Evolutionary conservation across 2,113 vertebrate species (phyloP).

Genomic region (Acanthisitta chloris): DNA sequence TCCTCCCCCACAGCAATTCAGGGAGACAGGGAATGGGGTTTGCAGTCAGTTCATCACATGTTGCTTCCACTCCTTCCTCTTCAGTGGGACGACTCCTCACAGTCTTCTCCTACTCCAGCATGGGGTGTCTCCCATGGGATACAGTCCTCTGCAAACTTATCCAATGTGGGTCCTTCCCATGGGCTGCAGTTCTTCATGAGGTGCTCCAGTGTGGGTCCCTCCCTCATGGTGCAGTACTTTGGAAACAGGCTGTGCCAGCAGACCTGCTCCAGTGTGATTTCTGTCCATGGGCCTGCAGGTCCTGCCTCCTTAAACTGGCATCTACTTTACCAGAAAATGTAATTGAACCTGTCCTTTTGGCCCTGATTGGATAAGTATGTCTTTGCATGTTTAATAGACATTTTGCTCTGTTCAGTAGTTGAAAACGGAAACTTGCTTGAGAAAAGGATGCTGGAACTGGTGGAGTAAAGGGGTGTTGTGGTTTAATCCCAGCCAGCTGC

Average conservation of each 20-base stretch:
- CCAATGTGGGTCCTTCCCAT: not conserved
- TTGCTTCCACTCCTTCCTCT: not conserved
- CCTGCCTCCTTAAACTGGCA: not conserved
- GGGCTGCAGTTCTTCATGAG: not conserved
- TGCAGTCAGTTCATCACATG: not conserved
- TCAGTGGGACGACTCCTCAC: not conserved
- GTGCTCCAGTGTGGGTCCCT: not conserved
- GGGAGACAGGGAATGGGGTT: not conserved
- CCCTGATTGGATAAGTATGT: not conserved
- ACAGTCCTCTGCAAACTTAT: not conserved
- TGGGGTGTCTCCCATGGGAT: not conserved
- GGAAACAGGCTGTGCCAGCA: not conserved
- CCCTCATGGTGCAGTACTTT: not conserved
- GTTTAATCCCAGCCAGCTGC: too few relatives aligned
- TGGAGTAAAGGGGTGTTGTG: too few relatives aligned
- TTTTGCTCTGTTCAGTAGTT: not conserved
- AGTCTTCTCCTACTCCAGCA: not conserved
- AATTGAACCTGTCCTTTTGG: not conserved
- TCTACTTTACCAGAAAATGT: not conserved
- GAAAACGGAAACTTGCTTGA: not conserved
- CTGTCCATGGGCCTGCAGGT: not conserved
- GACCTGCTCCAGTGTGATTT: not conserved
- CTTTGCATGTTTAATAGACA: not conserved
- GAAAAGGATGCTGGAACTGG: not conserved
- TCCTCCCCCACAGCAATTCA: rapidly evolving